Percentiles rank a stretch among this genome's conserved stretches.
These are phyloP conservation scores for Helicoverpa zea DNA, from an alignment of 1,140 invertebrate genomes.

Conservation along the genomic window DNA sequence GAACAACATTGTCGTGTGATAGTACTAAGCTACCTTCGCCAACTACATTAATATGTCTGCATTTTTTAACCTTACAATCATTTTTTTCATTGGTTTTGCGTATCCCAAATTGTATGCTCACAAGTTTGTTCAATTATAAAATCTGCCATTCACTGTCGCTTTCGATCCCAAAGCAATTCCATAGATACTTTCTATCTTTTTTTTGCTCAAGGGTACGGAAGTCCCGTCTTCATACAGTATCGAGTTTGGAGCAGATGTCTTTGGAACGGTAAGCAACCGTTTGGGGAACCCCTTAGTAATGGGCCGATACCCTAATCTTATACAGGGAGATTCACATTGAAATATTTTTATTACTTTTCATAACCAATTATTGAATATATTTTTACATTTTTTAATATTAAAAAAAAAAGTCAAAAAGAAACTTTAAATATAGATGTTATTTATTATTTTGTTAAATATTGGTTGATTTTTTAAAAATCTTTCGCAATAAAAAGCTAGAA, in stretches of 20 bases:
- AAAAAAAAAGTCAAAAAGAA: too few relatives aligned
- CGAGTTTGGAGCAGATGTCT: slow-evolving; percentile 71
- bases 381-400: not conserved
- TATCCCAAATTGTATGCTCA: too few relatives aligned
- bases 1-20: slow-evolving; percentile 15
- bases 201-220: slow-evolving; percentile 59
- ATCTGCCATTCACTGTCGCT: slow-evolving; percentile 19
- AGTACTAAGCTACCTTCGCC: not conserved
- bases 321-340: slow-evolving; percentile 49
- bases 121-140: too few relatives aligned
- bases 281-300: slow-evolving; percentile 54
- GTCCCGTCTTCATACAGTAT: slow-evolving; percentile 46
- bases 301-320: slow-evolving; percentile 50
- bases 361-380: too few relatives aligned
- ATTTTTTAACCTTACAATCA: too few relatives aligned
- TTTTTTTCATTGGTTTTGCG: too few relatives aligned
- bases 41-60: not conserved
- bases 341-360: not conserved
- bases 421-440: too few relatives aligned
- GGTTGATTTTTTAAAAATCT: too few relatives aligned
- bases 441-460: too few relatives aligned
- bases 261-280: slow-evolving; percentile 65
- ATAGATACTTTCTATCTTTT: slow-evolving; percentile 59
- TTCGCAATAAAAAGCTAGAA: not conserved
- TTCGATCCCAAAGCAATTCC: slow-evolving; percentile 47